Percentiles rank a stretch among this genome's conserved stretches.
phyloP scores from a whole-genome alignment of 2,113 vertebrate genomes.

The Todiramphus saurophagus region DNA sequence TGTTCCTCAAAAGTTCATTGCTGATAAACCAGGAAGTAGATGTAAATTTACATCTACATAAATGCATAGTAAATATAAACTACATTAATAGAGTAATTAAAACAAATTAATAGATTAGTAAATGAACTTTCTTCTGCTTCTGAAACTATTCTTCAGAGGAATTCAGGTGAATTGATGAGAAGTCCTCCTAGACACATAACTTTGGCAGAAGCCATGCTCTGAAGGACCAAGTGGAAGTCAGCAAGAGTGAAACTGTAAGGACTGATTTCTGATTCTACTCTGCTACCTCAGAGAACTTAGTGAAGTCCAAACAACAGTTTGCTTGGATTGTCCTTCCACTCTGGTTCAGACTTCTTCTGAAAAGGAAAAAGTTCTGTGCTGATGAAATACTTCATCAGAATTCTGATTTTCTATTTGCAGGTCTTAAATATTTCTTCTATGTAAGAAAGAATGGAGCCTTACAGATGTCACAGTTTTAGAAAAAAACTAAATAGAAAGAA shows the following conservation, averaged over 20 bases:
- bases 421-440: neutral
- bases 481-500: neutral
- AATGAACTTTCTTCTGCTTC: neutral
- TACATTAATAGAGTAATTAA: neutral
- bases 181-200: neutral
- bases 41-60: neutral
- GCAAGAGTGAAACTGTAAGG: neutral
- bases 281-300: neutral
- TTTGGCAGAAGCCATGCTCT: neutral
- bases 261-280: neutral
- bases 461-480: neutral
- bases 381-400: neutral
- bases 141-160: neutral
- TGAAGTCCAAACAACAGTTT: neutral
- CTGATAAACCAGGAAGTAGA: neutral
- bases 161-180: neutral
- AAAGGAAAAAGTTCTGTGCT: neutral
- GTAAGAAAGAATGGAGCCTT: neutral
- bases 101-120: neutral
- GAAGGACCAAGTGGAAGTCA: neutral
- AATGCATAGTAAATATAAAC: neutral
- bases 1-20: neutral
- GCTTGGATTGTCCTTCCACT: neutral
- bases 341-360: neutral
- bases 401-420: neutral